Base-by-base conservation (phyloP, 2,797 vertebrate genomes). In the Anableps anableps region DNA sequence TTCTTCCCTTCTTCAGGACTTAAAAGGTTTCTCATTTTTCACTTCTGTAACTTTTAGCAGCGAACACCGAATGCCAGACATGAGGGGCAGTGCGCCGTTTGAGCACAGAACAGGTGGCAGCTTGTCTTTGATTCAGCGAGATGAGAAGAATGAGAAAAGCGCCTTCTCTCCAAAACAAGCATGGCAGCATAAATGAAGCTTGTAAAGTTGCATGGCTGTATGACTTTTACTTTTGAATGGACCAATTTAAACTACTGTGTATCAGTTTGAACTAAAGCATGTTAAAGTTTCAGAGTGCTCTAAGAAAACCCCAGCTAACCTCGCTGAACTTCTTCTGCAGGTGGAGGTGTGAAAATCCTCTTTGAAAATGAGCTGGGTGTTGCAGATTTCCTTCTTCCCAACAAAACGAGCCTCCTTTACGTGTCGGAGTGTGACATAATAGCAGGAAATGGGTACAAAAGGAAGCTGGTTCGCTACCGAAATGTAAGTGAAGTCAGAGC, bases 311-410 rank as follows among this genome's bases (percentile, higher is more conserved):
- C 8, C 34, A 75, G 14, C n/a, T 60, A 29, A 78, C 41, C 19
- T 51, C 9, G 11, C 34, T 74, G 1, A 38, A 0, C 11, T 55
- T 43, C 2, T 62, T 23, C 79, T 77, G 41, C 21, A 95, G 94
- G 75, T 96, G 97, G 96, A 31, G 96, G 92, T 76, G 87, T 97
- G 70, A 97, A 94, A 60, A 81, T 96, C 1, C 21, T 96, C 45
- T 97, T 97, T 84, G 97, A 99, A 91, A 96, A 95, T 0, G 94
- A 92, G 41, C 93, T 97, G 21, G 95, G 96, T 2, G 86, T 94
- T 6, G 96, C 97, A 71, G 98, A 99, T 89, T 97, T 99, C 83
- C 96, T 96, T 87, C 95, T 99, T 79, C 95, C 97, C 79, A 96
- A 95, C 80, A 95, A 91, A 86, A 95, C 86, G 72, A 97, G 96